These are phyloP conservation scores for Hemibagrus guttatus DNA, from an alignment of 2,797 vertebrate genomes.

Conservation along the genomic window DNA sequence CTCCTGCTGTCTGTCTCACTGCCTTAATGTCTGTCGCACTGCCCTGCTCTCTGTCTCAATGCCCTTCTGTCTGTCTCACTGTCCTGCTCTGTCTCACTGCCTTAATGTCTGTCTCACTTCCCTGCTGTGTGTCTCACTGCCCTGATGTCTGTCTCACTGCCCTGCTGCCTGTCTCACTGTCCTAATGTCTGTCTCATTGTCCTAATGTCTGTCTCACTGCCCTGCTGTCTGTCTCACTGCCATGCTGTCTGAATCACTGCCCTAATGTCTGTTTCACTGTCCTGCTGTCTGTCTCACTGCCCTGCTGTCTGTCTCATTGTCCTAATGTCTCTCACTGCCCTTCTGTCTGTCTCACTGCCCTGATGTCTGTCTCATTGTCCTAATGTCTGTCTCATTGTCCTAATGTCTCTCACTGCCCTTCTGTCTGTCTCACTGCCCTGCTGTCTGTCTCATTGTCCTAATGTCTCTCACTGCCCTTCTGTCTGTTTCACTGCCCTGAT, in stretches of 20 bases:
- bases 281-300: background rate
- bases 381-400: background rate
- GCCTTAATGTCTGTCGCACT: background rate
- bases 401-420: background rate
- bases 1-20: background rate
- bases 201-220: background rate
- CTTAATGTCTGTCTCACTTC: background rate
- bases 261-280: background rate
- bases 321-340: background rate
- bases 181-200: no score
- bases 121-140: background rate
- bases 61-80: no score
- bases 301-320: background rate
- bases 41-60: no score
- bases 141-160: background rate
- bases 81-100: background rate
- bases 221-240: background rate
- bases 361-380: no score
- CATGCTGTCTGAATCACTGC: no score
- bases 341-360: background rate
- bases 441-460: no score
- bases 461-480: no score
- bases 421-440: background rate
- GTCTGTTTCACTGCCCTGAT: background rate
- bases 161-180: background rate